phyloP scores from a whole-genome alignment of 2,797 vertebrate species.

The Sebastes cheni region DNA sequence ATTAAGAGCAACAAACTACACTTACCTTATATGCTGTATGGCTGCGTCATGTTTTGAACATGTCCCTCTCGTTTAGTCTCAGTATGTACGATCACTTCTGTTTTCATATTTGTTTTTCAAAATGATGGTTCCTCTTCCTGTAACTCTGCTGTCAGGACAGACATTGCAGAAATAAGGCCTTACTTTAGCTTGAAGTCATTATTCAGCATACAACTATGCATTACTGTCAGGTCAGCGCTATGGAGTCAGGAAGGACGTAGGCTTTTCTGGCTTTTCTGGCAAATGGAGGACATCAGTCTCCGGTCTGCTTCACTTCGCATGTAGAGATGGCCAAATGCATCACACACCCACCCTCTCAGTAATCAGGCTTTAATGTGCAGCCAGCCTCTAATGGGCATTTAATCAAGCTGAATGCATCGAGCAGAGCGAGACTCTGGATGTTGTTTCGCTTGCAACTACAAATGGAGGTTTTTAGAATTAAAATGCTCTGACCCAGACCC shows the following conservation, averaged over 20 bases:
- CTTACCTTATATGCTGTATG: neutral
- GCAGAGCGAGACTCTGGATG: slow-evolving; percentile 18
- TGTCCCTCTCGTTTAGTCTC: neutral
- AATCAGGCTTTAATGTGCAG: slow-evolving; percentile 53
- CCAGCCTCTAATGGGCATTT: slow-evolving; percentile 51
- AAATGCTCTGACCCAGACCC: neutral
- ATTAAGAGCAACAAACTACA: slow-evolving; percentile 17
- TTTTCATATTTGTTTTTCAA: neutral
- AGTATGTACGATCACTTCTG: neutral
- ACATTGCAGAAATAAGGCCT: neutral
- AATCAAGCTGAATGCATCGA: slow-evolving; percentile 55
- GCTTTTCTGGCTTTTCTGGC: slow-evolving; percentile 41
- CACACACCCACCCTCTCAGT: slow-evolving; percentile 38
- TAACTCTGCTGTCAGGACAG: neutral
- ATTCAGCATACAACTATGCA: slow-evolving; percentile 12
- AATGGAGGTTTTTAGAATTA: neutral
- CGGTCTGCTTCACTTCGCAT: slow-evolving; percentile 46
- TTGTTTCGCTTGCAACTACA: neutral
- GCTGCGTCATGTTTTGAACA: slow-evolving; percentile 2
- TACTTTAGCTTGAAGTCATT: slow-evolving; percentile 25
- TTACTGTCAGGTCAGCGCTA: slow-evolving; percentile 31
- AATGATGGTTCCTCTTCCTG: neutral
- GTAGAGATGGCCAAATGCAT: slow-evolving; percentile 54
- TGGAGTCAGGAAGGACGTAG: slow-evolving; percentile 8
- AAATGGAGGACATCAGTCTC: slow-evolving; percentile 63